These are phyloP conservation scores for Casuarius casuarius DNA, from an alignment of 2,113 vertebrate genomes.

Conservation along the genomic window DNA sequence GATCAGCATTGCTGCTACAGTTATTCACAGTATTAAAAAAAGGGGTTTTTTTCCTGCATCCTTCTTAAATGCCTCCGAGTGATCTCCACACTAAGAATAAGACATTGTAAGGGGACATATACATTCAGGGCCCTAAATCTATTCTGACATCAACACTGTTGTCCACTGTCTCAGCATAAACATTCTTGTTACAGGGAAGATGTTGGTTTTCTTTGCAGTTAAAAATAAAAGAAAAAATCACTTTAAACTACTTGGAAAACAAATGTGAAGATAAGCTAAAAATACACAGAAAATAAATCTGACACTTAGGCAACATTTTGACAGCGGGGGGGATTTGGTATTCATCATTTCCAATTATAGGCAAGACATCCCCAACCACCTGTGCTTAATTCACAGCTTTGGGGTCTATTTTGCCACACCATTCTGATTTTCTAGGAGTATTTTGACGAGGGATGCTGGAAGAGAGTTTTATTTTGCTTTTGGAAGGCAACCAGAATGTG, in stretches of 20 bases:
- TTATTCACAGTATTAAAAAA: neutral
- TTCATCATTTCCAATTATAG: neutral
- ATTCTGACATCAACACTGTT: neutral
- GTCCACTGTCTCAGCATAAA: neutral
- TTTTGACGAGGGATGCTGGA: neutral
- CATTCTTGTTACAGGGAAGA: neutral
- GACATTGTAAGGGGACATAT: accelerated
- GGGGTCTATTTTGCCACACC: neutral
- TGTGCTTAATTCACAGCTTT: neutral
- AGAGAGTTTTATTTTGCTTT: neutral
- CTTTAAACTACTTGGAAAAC: neutral
- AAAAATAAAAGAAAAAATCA: neutral
- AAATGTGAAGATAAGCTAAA: neutral
- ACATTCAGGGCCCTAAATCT: neutral
- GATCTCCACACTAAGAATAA: accelerated
- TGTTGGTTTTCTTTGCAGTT: neutral
- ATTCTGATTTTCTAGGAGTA: neutral
- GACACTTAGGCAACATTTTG: neutral
- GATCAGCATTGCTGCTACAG: neutral
- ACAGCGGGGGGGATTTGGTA: neutral
- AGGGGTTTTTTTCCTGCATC: too few relatives aligned
- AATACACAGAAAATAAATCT: neutral
- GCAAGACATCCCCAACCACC: neutral
- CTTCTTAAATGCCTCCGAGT: accelerated
- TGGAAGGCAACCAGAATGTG: neutral